Base-by-base conservation (phyloP, 2,113 vertebrate species). In the Forbesichthys papilliferus region DNA sequence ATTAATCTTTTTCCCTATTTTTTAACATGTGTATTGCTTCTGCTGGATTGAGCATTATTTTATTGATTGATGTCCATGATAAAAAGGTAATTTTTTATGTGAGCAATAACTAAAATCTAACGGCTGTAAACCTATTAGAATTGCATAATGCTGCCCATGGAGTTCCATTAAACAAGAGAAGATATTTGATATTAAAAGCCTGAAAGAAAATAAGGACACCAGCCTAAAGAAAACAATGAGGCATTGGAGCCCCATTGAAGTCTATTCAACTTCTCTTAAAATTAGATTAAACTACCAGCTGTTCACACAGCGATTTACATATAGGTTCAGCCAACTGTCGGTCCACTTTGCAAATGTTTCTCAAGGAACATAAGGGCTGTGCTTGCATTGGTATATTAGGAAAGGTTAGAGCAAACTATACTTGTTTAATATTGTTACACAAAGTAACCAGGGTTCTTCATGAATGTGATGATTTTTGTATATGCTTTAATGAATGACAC, bases 261-360 rank as follows among this genome's bases (percentile, higher is more conserved):
- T 48, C n/a, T 33, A 18, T 59, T 62, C 14, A 61, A 42, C 51
- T 20, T 71, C 60, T 60, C 52, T 53, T 72, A 64, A 61, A 10
- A 27, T 27, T 1, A 72, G 60, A 65, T 20, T 52, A 47, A 76
- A 73, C 66, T 58, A 62, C 68, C 90, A 81, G 86, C 87, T 88
- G 86, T 79, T 84, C 87, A 88, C 82, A 84, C 0, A 51, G 58
- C 34, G 75, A 85, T 90, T 88, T 90, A 78, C 88, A 77, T 67
- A 27, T 27, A 87, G 74, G 69, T 73, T 56, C 6, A 36, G 63
- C 57, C 58, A 55, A 63, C 4, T 4, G 72, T 75, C 60, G 68
- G 80, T 60, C 74, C 57, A 48, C 73, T 77, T 20, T 73, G 71
- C 65, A 49, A 76, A 77, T 68, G 67, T 70, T 62, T 63, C 64